Conservation (phyloP, 2,888 invertebrate species). For the Hemithea aestivaria region DNA sequence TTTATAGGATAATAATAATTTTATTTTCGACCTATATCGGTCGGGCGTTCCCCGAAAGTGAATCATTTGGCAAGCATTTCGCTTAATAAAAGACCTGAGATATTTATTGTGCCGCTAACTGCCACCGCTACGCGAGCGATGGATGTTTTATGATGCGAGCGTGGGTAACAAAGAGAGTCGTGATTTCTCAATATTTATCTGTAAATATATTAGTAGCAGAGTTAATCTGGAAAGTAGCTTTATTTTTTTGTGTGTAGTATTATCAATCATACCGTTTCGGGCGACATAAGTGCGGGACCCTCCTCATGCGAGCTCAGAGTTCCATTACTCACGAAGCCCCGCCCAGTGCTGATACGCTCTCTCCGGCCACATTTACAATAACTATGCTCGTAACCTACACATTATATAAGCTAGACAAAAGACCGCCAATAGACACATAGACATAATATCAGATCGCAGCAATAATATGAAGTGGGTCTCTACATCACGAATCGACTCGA, state of each 20-base stretch:
- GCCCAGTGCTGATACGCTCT: constrained; percentile 67
- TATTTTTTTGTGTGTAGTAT: constrained; percentile 67
- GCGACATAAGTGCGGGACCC: constrained; percentile 77
- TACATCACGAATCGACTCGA: constrained; percentile 19
- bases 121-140: constrained; percentile 4
- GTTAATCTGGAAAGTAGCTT: constrained; percentile 51
- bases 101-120: constrained; percentile 20
- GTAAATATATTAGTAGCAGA: constrained; percentile 34
- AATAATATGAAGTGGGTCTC: constrained; percentile 20
- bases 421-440: constrained; percentile 20
- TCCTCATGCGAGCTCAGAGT: constrained; percentile 70
- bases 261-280: constrained; percentile 74
- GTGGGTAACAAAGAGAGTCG: constrained; percentile 11
- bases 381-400: constrained; percentile 28
- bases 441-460: constrained; percentile 20
- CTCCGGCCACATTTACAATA: constrained; percentile 40
- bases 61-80: constrained; percentile 24
- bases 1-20: constrained; percentile 22
- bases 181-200: constrained; percentile 21
- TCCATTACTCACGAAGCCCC: constrained; percentile 74
- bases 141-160: constrained; percentile 10
- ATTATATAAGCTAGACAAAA: constrained; percentile 25
- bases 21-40: constrained; percentile 17
- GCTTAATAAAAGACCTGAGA: constrained; percentile 20
- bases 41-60: constrained; percentile 20